Percentiles rank a stretch among this genome's conserved stretches.
These are phyloP conservation scores for Achroia grisella DNA, from an alignment of 1,140 invertebrate species.

Conservation along the genomic window DNA sequence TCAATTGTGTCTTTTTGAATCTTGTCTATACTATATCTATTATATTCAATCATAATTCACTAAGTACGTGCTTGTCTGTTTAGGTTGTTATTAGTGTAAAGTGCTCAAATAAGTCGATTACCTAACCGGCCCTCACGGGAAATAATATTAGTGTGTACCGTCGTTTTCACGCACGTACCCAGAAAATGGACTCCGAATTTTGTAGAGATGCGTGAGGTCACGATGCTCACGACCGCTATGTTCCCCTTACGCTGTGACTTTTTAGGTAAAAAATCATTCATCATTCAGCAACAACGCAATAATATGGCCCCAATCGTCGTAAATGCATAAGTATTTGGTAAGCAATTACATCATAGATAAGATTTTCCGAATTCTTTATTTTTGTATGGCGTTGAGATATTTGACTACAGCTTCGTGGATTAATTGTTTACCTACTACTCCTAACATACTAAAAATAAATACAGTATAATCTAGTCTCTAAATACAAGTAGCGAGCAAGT, in stretches of 20 bases:
- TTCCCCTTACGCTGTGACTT: slow-evolving; percentile 25
- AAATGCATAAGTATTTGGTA: background rate
- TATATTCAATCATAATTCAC: background rate
- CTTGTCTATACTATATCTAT: background rate
- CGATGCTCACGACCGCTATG: slow-evolving; percentile 32
- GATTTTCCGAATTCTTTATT: background rate
- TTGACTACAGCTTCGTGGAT: too few species aligned
- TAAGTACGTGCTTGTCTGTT: background rate
- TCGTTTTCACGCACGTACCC: slow-evolving; percentile 52
- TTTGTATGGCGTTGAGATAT: too few species aligned
- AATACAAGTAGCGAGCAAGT: too few species aligned
- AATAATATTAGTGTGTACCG: slow-evolving; percentile 31
- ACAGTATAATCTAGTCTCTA: too few species aligned
- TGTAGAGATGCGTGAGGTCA: slow-evolving; percentile 48
- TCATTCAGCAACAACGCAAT: slow-evolving; percentile 20
- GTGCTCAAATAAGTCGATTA: slow-evolving; percentile 12
- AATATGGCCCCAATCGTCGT: background rate
- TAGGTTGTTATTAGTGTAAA: slow-evolving; percentile 1
- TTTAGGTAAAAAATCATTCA: slow-evolving; percentile 43
- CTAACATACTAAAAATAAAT: too few species aligned
- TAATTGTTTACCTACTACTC: too few species aligned
- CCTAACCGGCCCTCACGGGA: slow-evolving; percentile 17
- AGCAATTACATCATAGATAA: background rate
- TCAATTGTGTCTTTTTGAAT: background rate
- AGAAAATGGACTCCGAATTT: slow-evolving; percentile 49